These are phyloP conservation scores for Campoletis sonorensis DNA, from an alignment of 1,140 invertebrate genomes.

Conservation along the genomic window DNA sequence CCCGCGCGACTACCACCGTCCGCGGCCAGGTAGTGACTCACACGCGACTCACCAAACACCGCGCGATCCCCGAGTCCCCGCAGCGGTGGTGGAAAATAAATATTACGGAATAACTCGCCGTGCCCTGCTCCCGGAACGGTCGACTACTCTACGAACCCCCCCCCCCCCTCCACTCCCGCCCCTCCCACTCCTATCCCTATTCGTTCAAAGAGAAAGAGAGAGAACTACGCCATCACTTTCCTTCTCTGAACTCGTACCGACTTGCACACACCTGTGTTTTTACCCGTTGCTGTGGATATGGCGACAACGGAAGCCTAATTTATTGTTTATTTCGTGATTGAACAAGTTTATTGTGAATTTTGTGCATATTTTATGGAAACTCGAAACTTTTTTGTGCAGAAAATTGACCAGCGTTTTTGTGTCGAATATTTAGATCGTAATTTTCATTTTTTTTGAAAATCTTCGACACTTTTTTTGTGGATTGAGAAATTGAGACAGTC, in stretches of 20 bases:
- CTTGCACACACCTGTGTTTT: not conserved
- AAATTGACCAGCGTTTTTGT: too few species aligned
- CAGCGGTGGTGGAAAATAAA: slow-evolving; percentile 64
- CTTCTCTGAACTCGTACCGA: not conserved
- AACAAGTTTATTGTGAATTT: too few species aligned
- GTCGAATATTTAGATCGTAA: too few species aligned
- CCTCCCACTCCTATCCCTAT: not conserved
- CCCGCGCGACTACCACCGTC: slow-evolving; percentile 46
- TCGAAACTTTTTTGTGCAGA: too few species aligned
- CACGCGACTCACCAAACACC: slow-evolving; percentile 24
- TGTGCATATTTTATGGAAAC: too few species aligned
- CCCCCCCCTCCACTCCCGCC: not conserved
- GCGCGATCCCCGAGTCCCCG: too few species aligned
- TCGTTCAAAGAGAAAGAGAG: not conserved
- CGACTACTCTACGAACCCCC: not conserved
- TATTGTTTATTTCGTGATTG: too few species aligned
- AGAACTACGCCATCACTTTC: not conserved
- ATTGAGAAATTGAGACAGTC: too few species aligned
- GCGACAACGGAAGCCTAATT: too few species aligned
- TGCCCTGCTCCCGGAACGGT: slow-evolving; percentile 52
- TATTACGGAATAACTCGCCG: slow-evolving; percentile 64
- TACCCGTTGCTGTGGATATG: too few species aligned
- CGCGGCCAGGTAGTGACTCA: slow-evolving; percentile 66
- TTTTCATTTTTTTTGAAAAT: too few species aligned
- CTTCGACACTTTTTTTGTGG: too few species aligned